Percentiles rank a stretch among this genome's conserved stretches.
phyloP scores from a whole-genome alignment of 2,888 invertebrate genomes.

The Ischnus inquisitorius region DNA sequence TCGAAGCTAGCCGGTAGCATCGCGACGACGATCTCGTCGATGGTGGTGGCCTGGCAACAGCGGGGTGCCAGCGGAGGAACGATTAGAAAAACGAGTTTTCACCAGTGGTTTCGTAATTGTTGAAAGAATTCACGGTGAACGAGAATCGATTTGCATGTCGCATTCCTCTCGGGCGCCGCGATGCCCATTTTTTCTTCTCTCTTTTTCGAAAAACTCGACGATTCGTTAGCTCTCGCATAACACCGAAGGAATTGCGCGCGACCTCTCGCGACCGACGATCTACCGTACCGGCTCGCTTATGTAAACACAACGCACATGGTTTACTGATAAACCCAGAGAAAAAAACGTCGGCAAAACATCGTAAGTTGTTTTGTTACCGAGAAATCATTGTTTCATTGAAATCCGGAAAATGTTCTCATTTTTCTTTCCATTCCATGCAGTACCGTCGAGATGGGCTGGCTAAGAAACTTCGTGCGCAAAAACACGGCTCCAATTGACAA shows the following conservation, averaged over 20 bases:
- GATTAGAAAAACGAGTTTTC: conserved; percentile 60
- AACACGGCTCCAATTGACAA: conserved; percentile 46
- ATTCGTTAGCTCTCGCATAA: not conserved
- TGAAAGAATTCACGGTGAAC: conserved; percentile 34
- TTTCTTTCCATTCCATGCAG: not conserved
- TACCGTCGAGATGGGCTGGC: conserved; percentile 47
- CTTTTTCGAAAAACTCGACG: not conserved
- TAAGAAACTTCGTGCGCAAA: conserved; percentile 44
- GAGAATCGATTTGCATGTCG: conserved; percentile 48
- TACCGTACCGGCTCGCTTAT: conserved; percentile 48
- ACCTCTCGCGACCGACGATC: conserved; percentile 5
- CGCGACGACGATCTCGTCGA: conserved; percentile 11
- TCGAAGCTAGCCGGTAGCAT: conserved; percentile 28
- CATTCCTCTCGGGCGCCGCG: conserved; percentile 16
- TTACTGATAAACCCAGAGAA: not conserved
- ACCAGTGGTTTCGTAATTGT: conserved; percentile 62
- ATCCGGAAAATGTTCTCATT: not conserved
- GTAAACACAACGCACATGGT: not conserved
- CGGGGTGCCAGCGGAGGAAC: conserved; percentile 38
- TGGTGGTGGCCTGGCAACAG: conserved; percentile 67
- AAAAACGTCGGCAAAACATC: not conserved
- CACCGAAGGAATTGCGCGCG: not conserved
- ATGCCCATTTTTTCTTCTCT: not conserved
- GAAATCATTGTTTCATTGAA: not conserved
- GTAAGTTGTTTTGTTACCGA: not conserved